A percentile compares a stretch with the other conserved stretches of the same genome.
phyloP scores from a whole-genome alignment of 2,888 invertebrate species.

The Dione juno region DNA sequence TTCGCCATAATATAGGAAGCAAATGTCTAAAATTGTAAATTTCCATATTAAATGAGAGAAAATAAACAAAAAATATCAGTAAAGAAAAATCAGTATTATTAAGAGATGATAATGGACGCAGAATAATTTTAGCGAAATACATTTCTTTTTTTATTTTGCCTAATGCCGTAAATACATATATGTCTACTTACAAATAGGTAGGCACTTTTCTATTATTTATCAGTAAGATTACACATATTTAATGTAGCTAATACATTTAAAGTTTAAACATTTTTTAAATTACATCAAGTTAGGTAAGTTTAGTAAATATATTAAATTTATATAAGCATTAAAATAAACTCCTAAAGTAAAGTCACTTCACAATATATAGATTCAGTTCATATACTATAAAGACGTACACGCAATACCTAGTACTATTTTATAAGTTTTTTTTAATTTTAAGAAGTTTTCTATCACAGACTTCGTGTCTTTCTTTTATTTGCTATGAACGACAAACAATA shows the following conservation, averaged over 20 bases:
- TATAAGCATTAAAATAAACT: background rate
- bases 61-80: no score
- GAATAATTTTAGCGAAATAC: background rate
- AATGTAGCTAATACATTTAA: background rate
- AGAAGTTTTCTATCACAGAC: conserved; percentile 21
- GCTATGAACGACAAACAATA: background rate
- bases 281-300: background rate
- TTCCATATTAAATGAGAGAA: no score
- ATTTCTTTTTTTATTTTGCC: background rate
- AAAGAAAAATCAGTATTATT: no score
- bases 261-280: background rate
- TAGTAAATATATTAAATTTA: conserved; percentile 9
- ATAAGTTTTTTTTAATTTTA: background rate
- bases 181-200: background rate
- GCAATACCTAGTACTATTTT: background rate
- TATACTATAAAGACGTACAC: background rate
- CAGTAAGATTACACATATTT: background rate
- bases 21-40: no score
- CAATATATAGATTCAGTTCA: background rate
- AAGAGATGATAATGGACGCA: no score
- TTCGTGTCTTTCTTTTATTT: conserved; percentile 10
- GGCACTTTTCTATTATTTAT: background rate
- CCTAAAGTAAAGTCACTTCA: background rate
- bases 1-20: no score
- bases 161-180: background rate